Evolutionary conservation across 2,797 vertebrate species (phyloP).

Genomic region (Rhinoraja longicauda): DNA sequence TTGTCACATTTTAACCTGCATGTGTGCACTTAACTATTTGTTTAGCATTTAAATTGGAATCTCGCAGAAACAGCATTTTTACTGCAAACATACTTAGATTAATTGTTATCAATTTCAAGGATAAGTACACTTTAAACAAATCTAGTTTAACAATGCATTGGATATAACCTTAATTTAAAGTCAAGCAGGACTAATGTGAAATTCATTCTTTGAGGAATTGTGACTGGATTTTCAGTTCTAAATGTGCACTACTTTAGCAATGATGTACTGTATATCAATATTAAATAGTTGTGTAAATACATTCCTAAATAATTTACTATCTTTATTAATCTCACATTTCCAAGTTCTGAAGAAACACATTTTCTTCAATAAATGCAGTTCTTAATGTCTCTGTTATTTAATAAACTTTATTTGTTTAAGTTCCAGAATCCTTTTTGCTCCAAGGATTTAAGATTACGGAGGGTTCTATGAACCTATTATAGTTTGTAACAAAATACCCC

Average conservation of each 20-base stretch:
- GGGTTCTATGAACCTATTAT: not conserved
- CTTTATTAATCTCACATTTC: not conserved
- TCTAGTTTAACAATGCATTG: not conserved
- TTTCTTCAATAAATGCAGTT: not conserved
- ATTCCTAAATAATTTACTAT: not conserved
- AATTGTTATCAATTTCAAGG: not conserved
- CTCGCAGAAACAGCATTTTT: not conserved
- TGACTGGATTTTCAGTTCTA: not conserved
- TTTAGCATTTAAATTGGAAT: not conserved
- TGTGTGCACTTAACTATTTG: not conserved
- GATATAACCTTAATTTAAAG: not conserved
- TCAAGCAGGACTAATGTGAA: not conserved
- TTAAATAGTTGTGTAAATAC: not conserved
- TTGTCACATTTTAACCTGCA: not conserved
- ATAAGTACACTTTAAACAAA: not conserved
- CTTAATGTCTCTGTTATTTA: not conserved
- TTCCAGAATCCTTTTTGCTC: not conserved
- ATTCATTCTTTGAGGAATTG: not conserved
- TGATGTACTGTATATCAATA: not conserved
- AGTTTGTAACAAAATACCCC: not conserved
- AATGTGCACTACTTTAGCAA: not conserved
- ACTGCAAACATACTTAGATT: not conserved
- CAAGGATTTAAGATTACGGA: not conserved
- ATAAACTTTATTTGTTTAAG: not conserved
- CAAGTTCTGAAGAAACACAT: not conserved